These are phyloP conservation scores for Palaemon carinicauda DNA, from an alignment of 1,140 invertebrate species.

Conservation along the genomic window DNA sequence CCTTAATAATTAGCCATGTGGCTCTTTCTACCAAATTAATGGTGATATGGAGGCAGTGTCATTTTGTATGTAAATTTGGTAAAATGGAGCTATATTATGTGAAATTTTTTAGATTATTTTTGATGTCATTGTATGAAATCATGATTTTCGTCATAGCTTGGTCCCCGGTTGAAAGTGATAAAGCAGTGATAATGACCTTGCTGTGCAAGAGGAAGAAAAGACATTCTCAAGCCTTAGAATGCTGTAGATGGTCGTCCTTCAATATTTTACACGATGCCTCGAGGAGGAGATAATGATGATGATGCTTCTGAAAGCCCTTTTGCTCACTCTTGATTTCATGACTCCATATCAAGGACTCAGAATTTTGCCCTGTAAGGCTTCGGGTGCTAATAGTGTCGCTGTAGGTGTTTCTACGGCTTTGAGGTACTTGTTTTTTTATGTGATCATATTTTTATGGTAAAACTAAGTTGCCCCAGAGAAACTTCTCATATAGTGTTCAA, in stretches of 20 bases:
- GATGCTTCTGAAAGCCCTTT: neutral
- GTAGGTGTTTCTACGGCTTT: slow-evolving; percentile 14
- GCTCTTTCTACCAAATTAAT: neutral
- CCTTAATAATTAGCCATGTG: neutral
- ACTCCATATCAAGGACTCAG: slow-evolving; percentile 30
- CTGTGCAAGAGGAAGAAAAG: neutral
- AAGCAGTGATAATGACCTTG: neutral
- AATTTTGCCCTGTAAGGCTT: slow-evolving; percentile 32
- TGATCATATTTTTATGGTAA: slow-evolving; percentile 20
- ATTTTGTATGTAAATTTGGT: neutral
- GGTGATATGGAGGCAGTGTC: slow-evolving; percentile 14
- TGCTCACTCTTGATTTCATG: slow-evolving; percentile 3
- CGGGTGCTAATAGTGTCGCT: slow-evolving; percentile 29
- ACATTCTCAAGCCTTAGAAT: no score
- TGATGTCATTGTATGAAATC: neutral
- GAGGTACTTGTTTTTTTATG: slow-evolving; percentile 15
- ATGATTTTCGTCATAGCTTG: slow-evolving; percentile 14
- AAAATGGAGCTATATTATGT: neutral
- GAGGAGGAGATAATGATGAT: no score
- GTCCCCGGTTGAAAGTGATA: neutral
- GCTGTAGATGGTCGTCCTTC: no score
- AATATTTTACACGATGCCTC: no score
- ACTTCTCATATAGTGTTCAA: neutral
- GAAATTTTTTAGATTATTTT: neutral
- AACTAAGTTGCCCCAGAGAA: neutral